A percentile compares a stretch with the other conserved stretches of the same genome.
These are phyloP conservation scores for Pachyuromys duprasi DNA, from an alignment of 2,797 vertebrate species.

Conservation along the genomic window DNA sequence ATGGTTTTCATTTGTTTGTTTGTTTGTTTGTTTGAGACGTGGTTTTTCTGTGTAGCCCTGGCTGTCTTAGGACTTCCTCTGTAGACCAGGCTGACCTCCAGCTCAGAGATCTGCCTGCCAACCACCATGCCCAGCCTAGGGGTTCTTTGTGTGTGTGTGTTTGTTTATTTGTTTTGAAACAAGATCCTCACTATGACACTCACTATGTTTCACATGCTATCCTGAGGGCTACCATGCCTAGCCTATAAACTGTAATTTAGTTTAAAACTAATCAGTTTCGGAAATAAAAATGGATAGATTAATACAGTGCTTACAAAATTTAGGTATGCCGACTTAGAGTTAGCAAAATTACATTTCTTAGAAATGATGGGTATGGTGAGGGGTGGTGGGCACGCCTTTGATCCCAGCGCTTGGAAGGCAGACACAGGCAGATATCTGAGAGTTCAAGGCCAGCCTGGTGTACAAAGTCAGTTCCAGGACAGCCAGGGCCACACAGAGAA, in stretches of 20 bases:
- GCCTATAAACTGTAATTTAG: neutral
- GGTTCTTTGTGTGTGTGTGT: neutral
- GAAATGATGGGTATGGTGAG: neutral
- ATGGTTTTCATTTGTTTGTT: neutral
- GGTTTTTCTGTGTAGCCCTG: no score
- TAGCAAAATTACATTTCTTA: neutral
- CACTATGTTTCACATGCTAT: no score
- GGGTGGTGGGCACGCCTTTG: neutral
- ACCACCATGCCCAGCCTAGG: no score
- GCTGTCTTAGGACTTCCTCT: no score
- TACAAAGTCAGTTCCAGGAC: neutral
- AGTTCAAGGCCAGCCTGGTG: neutral
- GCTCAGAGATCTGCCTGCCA: no score
- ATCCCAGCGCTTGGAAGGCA: neutral
- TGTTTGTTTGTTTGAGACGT: no score
- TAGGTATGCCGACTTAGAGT: neutral
- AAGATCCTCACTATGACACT: neutral
- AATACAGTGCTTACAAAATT: neutral
- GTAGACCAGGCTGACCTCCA: no score
- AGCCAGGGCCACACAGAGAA: neutral
- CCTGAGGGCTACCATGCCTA: neutral
- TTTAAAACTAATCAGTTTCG: neutral
- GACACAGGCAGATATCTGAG: neutral
- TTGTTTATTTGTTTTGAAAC: neutral
- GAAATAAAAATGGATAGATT: neutral